Base-by-base conservation (phyloP, 23 tunicate genomes). In the Halocynthia roretzi region DNA sequence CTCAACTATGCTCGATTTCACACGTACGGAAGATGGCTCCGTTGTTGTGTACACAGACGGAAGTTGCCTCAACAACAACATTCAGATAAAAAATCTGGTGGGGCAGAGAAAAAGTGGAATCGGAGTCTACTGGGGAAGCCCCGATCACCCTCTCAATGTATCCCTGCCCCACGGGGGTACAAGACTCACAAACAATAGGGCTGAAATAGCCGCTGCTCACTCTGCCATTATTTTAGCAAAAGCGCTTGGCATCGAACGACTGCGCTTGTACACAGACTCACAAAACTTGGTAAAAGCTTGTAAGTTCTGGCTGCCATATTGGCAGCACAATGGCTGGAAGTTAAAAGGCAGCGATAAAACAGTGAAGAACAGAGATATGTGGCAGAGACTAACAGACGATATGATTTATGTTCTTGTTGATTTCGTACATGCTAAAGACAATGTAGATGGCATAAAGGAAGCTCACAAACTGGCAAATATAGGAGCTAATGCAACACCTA, bases 41-140 rank as follows among this genome's bases (percentile, higher is more conserved):
- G 56, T 57, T 8, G 76, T 76, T 5, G 82, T 83, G 54, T 83
- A 83, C 69, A 83, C 82, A 20, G 87, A 83, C 69, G 87, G 87
- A 8, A 78, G 87, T 53, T 83, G 87, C 40, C 53, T 83, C 8
- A 69, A 68, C 52, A 83, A 83, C 56, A 83, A 83, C 75, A 31
- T 31, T 31, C 44, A 31, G 44, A 31, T 31, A 31, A 8, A 15
- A 8, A 50, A 19, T 0, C 71, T 52, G 7, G 40, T 17, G 14
- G 53, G 31, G 8, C n/a, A 2, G 18, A 58, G 87, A 12, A 60
- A 68, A 53, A 51, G 83, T 31, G 87, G 82, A 53, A 56, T 77
- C 9, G 87, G 87, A 15, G 70, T 83, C 2, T 83, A 49, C 49
- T 83, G 82, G 82, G 82, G 82, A 11, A 54, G n/a, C 48, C 64